Evolutionary conservation across 2,888 invertebrate genomes (phyloP), one percentile per base, ranked within the genome.

Genomic region (Leptopilina myrica): DNA sequence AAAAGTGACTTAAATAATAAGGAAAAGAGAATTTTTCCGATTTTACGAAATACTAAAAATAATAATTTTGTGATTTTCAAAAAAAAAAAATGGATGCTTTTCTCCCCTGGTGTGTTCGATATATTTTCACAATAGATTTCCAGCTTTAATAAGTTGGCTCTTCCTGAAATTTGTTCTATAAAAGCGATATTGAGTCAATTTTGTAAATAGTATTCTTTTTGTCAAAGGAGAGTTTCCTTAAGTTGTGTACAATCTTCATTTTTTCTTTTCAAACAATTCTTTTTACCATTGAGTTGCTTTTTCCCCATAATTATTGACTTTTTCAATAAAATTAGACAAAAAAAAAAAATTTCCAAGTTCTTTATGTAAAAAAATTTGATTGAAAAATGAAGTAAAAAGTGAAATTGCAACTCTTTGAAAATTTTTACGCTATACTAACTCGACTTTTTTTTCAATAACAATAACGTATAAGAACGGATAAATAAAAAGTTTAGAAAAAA

Each of bases 161-260:
- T 49, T 53, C 69, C 26, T 40, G 20, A 80, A 79, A 81, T 59
- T 20, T 66, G 65, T 79, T 79, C 14, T 77, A 59, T 14, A 4
- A 33, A 73, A 79, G 64, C 73, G 56, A 79, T 76, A 78, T 33
- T 76, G 64, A 79, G 69, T 75, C 78, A 81, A 67, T 79, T 78
- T 79, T 80, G 73, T 76, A 76, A 81, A 69, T 78, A 65, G 80
- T 66, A 62, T 43, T 33, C 69, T 80, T 20, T 20, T 59, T 82
- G 78, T 20, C 62, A 81, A 33, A 64, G 80, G 81, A 81, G 73
- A 82, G 83, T 84, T 84, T 67, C 80, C 64, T 77, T 76, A 83
- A 20, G 73, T 79, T 80, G 78, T 73, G 77, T 77, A 64, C 20
- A 20, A 20, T 76, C 26, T 79, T 65, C 33, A 65, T 65, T 65